Percentiles rank a stretch among this genome's conserved stretches.
Evolutionary conservation across 2,797 vertebrate species (phyloP).

Genomic region (Malacoctenus gilli): DNA sequence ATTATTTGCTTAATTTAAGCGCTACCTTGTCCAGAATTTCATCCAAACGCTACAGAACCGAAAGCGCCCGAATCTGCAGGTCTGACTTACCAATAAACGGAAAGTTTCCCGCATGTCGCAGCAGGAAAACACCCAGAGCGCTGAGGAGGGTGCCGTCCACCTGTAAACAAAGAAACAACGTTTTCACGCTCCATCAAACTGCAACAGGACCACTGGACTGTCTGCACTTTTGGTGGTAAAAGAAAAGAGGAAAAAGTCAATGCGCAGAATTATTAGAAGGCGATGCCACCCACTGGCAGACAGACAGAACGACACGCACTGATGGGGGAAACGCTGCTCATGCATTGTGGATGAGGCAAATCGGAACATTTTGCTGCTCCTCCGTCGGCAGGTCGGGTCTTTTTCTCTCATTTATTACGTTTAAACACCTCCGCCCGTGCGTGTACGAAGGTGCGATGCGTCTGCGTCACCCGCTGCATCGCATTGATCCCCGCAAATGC

Average conservation of each 20-base stretch:
- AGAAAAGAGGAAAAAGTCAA: conserved; percentile 20
- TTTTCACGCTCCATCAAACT: conserved; percentile 11
- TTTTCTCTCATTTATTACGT: neutral
- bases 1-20: too few relatives aligned
- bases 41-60: too few relatives aligned
- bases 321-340: conserved; percentile 25
- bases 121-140: neutral
- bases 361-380: conserved; percentile 16
- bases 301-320: conserved; percentile 61
- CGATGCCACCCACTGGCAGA: conserved; percentile 75
- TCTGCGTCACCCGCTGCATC: conserved; percentile 36
- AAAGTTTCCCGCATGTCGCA: too few relatives aligned
- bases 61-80: too few relatives aligned
- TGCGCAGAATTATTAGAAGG: conserved; percentile 33
- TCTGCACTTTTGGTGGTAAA: conserved; percentile 15
- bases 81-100: conserved; percentile 26
- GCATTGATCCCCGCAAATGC: conserved; percentile 24
- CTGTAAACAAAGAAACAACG: conserved; percentile 31
- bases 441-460: conserved; percentile 13
- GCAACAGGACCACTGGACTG: neutral
- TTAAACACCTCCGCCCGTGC: neutral
- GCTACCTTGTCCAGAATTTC: too few relatives aligned
- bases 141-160: conserved; percentile 3
- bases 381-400: neutral
- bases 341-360: conserved; percentile 7